Conservation (phyloP, 2,797 vertebrate genomes). For the Lepus oiostolus region DNA sequence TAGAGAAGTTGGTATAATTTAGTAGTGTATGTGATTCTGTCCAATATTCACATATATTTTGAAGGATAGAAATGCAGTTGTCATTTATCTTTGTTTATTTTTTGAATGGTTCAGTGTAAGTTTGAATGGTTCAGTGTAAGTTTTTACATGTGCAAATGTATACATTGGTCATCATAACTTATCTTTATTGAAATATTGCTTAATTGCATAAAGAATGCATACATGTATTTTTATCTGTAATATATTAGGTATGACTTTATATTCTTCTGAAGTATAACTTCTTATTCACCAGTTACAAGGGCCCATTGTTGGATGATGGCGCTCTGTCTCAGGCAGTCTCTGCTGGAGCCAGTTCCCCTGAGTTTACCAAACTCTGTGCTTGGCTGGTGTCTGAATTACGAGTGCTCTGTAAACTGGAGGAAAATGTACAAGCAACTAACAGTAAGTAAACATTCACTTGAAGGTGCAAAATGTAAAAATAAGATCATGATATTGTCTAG, state of each 20-base stretch:
- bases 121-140: not conserved
- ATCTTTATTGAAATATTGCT: slow-evolving; percentile 30
- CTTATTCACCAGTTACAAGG: slow-evolving; percentile 94
- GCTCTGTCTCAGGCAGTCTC: slow-evolving; percentile 92
- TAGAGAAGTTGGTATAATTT: slow-evolving; percentile 52
- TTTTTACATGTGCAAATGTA: slow-evolving; percentile 31
- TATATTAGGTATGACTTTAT: not conserved
- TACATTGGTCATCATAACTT: not conserved
- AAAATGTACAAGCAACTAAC: slow-evolving; percentile 98
- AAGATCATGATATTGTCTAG: not conserved
- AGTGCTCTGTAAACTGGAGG: slow-evolving; percentile 95
- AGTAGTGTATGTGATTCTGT: not conserved
- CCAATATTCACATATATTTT: not conserved
- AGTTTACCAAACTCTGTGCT: slow-evolving; percentile 98
- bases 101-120: slow-evolving; percentile 23
- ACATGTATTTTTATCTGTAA: not conserved
- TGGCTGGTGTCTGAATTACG: slow-evolving; percentile 96
- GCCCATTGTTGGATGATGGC: slow-evolving; percentile 96
- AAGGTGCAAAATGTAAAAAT: slow-evolving; percentile 31
- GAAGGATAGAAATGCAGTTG: slow-evolving; percentile 3
- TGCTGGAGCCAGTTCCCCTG: slow-evolving; percentile 94
- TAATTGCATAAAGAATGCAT: slow-evolving; percentile 2
- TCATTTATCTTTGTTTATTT: not conserved
- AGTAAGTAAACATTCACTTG: slow-evolving; percentile 90
- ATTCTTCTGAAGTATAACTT: slow-evolving; percentile 71